Conservation (phyloP, 2,113 vertebrate genomes). For the Columbina picui region DNA sequence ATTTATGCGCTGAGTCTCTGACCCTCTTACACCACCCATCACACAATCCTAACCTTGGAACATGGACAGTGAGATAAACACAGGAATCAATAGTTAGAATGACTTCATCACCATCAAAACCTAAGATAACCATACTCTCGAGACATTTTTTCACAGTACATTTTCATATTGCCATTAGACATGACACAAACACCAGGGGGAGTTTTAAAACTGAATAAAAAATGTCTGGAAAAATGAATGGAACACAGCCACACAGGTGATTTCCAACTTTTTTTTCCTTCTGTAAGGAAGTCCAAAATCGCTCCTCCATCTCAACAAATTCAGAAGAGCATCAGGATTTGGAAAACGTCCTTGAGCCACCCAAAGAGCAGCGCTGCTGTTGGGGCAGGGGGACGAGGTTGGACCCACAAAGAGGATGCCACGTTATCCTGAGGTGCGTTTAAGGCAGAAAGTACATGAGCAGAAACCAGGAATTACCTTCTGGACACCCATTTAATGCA, state of each 20-base stretch:
- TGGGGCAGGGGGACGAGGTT: background rate
- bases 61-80: background rate
- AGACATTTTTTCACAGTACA: background rate
- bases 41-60: background rate
- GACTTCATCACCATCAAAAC: background rate
- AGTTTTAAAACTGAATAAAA: slow-evolving; percentile 2
- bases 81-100: background rate
- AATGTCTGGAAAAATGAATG: background rate
- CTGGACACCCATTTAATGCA: background rate
- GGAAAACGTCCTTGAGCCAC: background rate
- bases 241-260: background rate
- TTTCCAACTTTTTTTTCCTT: background rate
- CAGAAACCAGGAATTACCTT: background rate
- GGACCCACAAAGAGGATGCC: background rate
- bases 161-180: slow-evolving; percentile 31
- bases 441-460: background rate
- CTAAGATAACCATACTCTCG: background rate
- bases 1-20: background rate
- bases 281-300: background rate
- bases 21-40: background rate
- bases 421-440: background rate
- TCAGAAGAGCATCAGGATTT: background rate
- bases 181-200: background rate
- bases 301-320: background rate
- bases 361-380: background rate